Evolutionary conservation across 2,113 vertebrate species (phyloP).

Genomic region (Clarias gariepinus): DNA sequence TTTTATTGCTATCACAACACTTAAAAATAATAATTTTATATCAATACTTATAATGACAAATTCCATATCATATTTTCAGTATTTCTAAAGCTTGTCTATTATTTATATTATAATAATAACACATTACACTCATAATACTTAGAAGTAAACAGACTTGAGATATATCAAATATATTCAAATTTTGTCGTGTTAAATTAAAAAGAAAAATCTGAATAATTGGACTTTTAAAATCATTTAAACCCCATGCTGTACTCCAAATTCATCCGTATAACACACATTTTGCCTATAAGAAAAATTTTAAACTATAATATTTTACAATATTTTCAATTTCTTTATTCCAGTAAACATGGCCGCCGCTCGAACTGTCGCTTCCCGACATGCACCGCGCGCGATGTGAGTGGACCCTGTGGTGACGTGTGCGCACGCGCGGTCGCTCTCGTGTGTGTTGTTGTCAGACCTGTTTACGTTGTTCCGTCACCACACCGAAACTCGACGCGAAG

Average conservation of each 20-base stretch:
- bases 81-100: neutral
- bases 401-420: slow-evolving; percentile 21
- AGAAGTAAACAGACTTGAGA: neutral
- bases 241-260: neutral
- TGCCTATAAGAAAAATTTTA: neutral
- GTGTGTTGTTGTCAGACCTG: slow-evolving; percentile 49
- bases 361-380: neutral
- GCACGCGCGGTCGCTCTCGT: neutral
- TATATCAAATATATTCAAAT: neutral
- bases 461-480: slow-evolving; percentile 64
- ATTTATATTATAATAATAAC: neutral
- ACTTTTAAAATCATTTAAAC: neutral
- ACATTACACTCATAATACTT: too few species aligned
- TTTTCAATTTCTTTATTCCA: too few species aligned
- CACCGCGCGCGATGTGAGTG: neutral
- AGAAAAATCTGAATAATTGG: neutral
- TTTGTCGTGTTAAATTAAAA: neutral
- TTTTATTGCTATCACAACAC: neutral
- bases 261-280: neutral
- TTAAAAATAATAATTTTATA: neutral
- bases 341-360: neutral
- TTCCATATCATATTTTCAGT: neutral
- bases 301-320: neutral
- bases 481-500: slow-evolving; percentile 62
- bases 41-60: neutral